Base-by-base conservation (phyloP, 2,797 vertebrate species). In the Pelodytes ibericus region DNA sequence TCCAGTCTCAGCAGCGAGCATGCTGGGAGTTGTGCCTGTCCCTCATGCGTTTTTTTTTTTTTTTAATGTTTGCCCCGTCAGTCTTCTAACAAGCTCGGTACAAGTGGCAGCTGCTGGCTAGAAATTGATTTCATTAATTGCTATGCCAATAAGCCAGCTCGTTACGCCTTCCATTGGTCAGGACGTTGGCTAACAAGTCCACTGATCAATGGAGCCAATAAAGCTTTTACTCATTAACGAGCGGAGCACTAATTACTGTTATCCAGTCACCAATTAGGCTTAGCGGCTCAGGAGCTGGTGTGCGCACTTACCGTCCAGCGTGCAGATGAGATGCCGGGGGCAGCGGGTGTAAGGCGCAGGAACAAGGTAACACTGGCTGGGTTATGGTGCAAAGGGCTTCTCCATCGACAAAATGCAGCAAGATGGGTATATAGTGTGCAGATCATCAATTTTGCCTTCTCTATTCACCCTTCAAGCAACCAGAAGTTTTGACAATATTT, bases 81-180 rank as follows among this genome's bases (percentile, higher is more conserved):
- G 70, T 72, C 44, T 53, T 41, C 70, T 72, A 78, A 78, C 76
- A 72, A 78, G 70, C 76, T 24, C 20, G 30, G 86, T 91, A 85
- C 84, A 85, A 83, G 86, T 83, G 79, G 95, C 94, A 96, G 95
- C 94, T 92, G 90, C 94, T 93, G 91, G 95, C 95, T 92, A 94
- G 93, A 90, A 96, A 99, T 99, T 99, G 97, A 99, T 98, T 96
- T 88, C 94, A 96, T 98, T 99, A 99, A 99, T 99, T 99, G 97
- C 94, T 97, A 98, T 98, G 98, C 96, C 97, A 95, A 99, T 99
- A 99, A 95, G 94, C 94, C 95, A 95, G 95, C 96, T 98, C 96
- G 95, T 98, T 98, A 97, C 92, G 95, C 96, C 96, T 93, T 91
- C 95, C 95, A 97, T 97, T 97, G 96, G 96, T 96, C 94, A 94